A percentile compares a stretch with the other conserved stretches of the same genome.
phyloP scores from a whole-genome alignment of 2,113 vertebrate genomes.

The Sapajus apella region DNA sequence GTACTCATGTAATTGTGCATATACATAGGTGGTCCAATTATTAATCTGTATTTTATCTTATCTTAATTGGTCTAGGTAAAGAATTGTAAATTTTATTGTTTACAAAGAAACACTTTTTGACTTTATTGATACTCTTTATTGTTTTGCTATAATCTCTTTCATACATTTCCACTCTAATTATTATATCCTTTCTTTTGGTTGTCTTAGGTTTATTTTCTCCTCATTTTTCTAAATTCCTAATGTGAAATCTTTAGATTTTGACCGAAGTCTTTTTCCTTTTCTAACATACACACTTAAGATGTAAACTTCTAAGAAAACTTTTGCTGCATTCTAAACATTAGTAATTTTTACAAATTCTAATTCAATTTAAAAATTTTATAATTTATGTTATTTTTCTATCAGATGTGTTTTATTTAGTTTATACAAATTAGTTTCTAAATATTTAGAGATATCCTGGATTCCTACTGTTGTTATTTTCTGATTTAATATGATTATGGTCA shows the following conservation, averaged over 20 bases:
- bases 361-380: background rate
- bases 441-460: background rate
- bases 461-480: background rate
- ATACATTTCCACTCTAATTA: background rate
- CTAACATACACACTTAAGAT: background rate
- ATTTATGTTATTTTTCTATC: background rate
- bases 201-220: background rate
- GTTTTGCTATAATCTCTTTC: background rate
- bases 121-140: background rate
- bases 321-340: background rate
- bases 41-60: background rate
- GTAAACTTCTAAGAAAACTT: background rate
- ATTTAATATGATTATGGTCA: background rate
- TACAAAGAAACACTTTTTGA: background rate
- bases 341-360: background rate
- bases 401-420: background rate
- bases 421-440: background rate
- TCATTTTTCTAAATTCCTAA: background rate
- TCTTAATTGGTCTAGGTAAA: background rate
- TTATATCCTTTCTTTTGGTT: background rate
- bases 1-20: background rate
- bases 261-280: background rate
- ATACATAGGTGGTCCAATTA: too few species aligned
- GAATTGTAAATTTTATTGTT: background rate
- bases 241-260: background rate